Evolutionary conservation across 2,113 vertebrate species (phyloP), one percentile per base, ranked within the genome.

Genomic region (Ammodramus savannarum): DNA sequence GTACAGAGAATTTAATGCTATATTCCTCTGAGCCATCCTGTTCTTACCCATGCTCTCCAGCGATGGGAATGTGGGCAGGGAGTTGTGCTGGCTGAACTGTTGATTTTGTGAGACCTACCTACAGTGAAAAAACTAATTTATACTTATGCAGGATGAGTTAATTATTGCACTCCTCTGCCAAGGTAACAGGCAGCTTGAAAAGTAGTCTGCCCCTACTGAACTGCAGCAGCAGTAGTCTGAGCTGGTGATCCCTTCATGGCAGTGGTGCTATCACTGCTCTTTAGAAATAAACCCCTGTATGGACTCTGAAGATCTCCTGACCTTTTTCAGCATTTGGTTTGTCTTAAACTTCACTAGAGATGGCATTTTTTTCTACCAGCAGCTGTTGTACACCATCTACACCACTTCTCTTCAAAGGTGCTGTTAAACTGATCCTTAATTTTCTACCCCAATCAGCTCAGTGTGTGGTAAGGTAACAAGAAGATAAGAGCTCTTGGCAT

Each of bases 401-500:
- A 77, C n/a, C 41, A 29, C 49, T 89, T 76, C 82, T 63, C 61
- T 93, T 67, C 69, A 86, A 81, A 90, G 74, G 31, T 78, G 61
- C 44, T 85, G 65, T 82, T 91, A 77, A 87, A 89, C 17, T 72
- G 90, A 78, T 41, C 65, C 77, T 68, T 94, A 65, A 94, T 92
- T 97, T 91, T 66, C 32, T 41, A 89, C 87, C 21, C 41, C 85
- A 49, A 79, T 92, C 80, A 91, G 51, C 84, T 87, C 78, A 79
- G 55, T 41, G 77, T 79, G 39, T 31, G 41, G 77, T 46, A 85
- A 95, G 52, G 75, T 66, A 87, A 82, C 71, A 80, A 85, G 82
- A 74, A 66, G 86, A 75, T 65, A 95, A 95, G 87, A 82, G 77
- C 32, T 58, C 77, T 81, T 95, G 87, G 71, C 74, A 85, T 58